phyloP scores from a whole-genome alignment of 2,797 vertebrate genomes.

The Hylomyscus alleni region DNA sequence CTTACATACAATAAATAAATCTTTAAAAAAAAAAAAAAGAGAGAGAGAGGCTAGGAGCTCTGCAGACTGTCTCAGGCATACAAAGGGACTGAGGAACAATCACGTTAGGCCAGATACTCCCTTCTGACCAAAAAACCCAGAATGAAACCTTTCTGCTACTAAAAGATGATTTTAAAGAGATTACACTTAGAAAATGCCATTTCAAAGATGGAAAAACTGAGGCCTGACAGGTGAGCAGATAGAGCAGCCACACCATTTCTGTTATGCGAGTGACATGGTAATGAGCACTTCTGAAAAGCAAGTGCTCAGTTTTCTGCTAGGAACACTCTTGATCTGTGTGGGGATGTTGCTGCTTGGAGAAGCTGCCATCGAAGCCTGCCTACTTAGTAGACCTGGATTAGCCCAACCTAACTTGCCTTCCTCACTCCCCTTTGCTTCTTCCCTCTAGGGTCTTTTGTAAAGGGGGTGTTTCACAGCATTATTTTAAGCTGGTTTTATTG shows the following conservation, averaged over 20 bases:
- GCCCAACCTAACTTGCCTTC: constrained; percentile 68
- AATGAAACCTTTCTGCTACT: not conserved
- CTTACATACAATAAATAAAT: too few species aligned
- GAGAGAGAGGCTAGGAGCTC: not conserved
- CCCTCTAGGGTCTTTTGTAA: constrained; percentile 71
- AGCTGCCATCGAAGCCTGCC: constrained; percentile 69
- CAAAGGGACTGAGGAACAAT: not conserved
- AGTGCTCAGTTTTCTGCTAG: constrained; percentile 51
- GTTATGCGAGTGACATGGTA: not conserved
- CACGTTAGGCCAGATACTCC: not conserved
- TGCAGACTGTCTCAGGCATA: not conserved
- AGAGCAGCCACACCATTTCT: not conserved
- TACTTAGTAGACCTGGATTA: constrained; percentile 67
- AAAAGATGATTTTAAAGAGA: not conserved
- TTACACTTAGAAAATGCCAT: constrained; percentile 8
- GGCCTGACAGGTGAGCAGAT: not conserved
- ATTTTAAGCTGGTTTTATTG: constrained; percentile 79
- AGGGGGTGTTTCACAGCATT: constrained; percentile 71
- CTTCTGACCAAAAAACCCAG: not conserved
- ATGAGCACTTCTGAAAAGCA: constrained; percentile 20
- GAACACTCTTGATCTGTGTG: constrained; percentile 35
- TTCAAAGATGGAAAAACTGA: constrained; percentile 55
- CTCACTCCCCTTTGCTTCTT: constrained; percentile 50
- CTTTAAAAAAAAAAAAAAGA: too few species aligned
- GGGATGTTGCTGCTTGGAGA: constrained; percentile 54